These are phyloP conservation scores for Kuschelorhynchus macadamiae DNA, from an alignment of 2,888 invertebrate genomes.

Conservation along the genomic window DNA sequence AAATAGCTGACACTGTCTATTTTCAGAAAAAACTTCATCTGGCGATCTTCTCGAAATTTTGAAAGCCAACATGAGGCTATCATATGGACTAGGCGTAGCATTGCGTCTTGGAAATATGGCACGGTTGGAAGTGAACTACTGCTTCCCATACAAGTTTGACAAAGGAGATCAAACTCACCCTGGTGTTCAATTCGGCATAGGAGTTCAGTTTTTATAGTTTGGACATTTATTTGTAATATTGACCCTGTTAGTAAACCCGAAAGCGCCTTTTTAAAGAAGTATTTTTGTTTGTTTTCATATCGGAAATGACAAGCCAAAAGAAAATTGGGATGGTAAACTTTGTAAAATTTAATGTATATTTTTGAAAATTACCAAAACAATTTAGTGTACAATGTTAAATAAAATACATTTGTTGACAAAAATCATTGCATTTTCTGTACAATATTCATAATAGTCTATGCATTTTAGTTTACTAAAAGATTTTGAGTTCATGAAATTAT, in stretches of 20 bases:
- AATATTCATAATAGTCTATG: too few relatives aligned
- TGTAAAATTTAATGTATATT: constrained; percentile 16
- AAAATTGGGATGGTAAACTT: constrained; percentile 16
- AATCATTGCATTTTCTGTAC: constrained; percentile 25
- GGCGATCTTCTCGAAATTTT: constrained; percentile 53
- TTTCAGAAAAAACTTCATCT: constrained; percentile 41
- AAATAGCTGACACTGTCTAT: too few relatives aligned
- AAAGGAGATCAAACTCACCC: constrained; percentile 76
- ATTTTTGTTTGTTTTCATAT: too few relatives aligned
- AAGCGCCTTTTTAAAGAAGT: not conserved
- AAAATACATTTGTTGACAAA: constrained; percentile 11
- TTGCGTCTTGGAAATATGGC: constrained; percentile 87
- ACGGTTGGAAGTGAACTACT: constrained; percentile 96
- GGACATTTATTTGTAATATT: too few relatives aligned
- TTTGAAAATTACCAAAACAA: not conserved
- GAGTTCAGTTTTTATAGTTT: constrained; percentile 81
- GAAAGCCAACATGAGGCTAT: constrained; percentile 73
- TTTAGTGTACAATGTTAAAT: constrained; percentile 7
- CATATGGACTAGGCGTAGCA: constrained; percentile 88
- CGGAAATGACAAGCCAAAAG: too few relatives aligned
- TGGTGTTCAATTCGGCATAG: constrained; percentile 89
- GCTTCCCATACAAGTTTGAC: constrained; percentile 78
- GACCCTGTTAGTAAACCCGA: not conserved
- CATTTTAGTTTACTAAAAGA: too few relatives aligned
- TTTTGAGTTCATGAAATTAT: too few relatives aligned